Base-by-base conservation (phyloP, 2,113 vertebrate species). In the Sprattus sprattus region DNA sequence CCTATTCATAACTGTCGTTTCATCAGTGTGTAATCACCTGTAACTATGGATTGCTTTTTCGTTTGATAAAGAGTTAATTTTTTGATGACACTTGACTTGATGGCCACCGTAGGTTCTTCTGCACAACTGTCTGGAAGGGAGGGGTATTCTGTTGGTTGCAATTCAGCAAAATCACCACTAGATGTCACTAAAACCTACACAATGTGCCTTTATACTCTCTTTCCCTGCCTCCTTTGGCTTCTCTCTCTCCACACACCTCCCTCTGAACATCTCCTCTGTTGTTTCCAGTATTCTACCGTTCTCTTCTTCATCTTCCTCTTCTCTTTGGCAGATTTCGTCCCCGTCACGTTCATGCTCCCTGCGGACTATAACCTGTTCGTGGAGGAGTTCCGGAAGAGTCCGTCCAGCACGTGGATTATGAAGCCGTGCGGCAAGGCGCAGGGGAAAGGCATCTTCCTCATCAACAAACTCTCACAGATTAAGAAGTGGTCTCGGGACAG, bases 381-480 rank as follows among this genome's bases (percentile, higher is more conserved):
- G 90, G 98, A 99, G 92, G 98, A 99, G 93, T 99, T 97, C 92
- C 92, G 98, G 82, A 99, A 98, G 92, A 99, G 97, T 90, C 98
- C 98, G 0, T 98, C 96, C 85, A 99, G 97, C 95, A 99, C 98
- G 0, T 99, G 98, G 98, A 99, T 99, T 92, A 99, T 99, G 98
- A 99, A 99, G 89, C 98, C 98, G 0, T 99, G 98, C 7, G 98
- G 98, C 81, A 99, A 99, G 91, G 98, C 98, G 60, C 98, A 99
- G 91, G 98, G 98, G 10, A 99, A 98, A 92, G 98, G 98, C 91
- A 99, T 99, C 93, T 99, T 99, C 86, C 97, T 99, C 45, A 99
- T 99, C 92, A 99, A 99, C 94, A 99, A 99, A 89, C 97, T 99
- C 83, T 99, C 98, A 0, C 98, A 99, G 92, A 99, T 99, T 89